Conservation (phyloP, 2,888 invertebrate species). For the Crocallis elinguaria region DNA sequence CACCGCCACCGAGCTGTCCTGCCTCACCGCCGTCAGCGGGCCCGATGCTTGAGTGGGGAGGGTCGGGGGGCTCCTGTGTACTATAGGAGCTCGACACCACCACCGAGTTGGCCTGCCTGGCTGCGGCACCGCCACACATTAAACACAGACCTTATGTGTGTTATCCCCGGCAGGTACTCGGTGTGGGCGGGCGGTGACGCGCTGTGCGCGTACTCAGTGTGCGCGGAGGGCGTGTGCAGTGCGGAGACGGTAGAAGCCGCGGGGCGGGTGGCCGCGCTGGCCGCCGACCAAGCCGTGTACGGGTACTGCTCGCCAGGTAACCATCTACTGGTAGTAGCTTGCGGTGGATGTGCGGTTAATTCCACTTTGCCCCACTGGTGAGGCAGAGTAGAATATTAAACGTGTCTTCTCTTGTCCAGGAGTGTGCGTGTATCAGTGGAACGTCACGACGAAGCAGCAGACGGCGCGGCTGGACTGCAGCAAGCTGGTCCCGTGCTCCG, state of each 20-base stretch:
- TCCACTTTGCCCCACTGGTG: too few relatives aligned
- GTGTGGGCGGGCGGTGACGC: slow-evolving; percentile 96
- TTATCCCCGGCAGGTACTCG: slow-evolving; percentile 28
- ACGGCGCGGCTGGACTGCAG: slow-evolving; percentile 94
- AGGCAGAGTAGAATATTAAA: too few relatives aligned
- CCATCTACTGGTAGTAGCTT: slow-evolving; percentile 6
- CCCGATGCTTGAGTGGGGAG: slow-evolving; percentile 53
- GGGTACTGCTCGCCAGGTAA: slow-evolving; percentile 93
- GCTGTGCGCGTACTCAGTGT: slow-evolving; percentile 91
- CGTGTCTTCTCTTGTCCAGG: slow-evolving; percentile 80
- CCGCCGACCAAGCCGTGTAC: slow-evolving; percentile 86
- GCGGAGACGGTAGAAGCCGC: slow-evolving; percentile 88
- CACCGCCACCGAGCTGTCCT: slow-evolving; percentile 87
- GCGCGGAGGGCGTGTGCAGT: slow-evolving; percentile 88
- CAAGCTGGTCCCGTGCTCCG: slow-evolving; percentile 95
- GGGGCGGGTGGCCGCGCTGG: slow-evolving; percentile 90
- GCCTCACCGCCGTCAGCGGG: slow-evolving; percentile 85
- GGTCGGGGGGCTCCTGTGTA: too few relatives aligned
- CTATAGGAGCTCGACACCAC: too few relatives aligned
- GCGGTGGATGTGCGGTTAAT: too few relatives aligned
- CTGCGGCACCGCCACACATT: too few relatives aligned
- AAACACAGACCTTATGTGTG: too few relatives aligned
- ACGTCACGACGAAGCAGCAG: slow-evolving; percentile 87
- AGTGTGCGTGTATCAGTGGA: slow-evolving; percentile 95
- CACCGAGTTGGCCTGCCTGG: too few relatives aligned